Base-by-base conservation (phyloP, 2,797 vertebrate genomes). In the Bradypodion ventrale region DNA sequence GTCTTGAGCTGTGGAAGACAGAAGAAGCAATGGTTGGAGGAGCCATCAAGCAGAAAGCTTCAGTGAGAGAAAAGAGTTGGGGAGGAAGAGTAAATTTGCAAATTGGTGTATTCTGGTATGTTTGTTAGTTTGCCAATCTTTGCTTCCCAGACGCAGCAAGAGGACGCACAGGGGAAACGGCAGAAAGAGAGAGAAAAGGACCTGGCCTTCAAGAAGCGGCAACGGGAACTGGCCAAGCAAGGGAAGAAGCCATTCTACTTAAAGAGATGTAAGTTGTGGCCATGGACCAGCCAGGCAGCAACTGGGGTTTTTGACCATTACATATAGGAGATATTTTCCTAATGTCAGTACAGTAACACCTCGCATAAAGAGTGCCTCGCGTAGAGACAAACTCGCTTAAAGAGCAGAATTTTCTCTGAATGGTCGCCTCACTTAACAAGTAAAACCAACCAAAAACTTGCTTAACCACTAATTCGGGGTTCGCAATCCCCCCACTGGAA, bases 191-290 rank as follows among this genome's bases (percentile, higher is more conserved):
- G 97, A 66, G 97, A 98, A 90, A 94, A 95, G 69, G 96, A 96
- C 91, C 91, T 97, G 85, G 88, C 96, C 83, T 95, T 97, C 87
- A 98, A 98, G 95, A 96, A 87, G 86, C 92, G 96, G 86, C 97
- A 95, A 92, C 93, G 97, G 77, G 97, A 97, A 70, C 80, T 95
- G 87, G 97, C 97, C 78, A 96, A 94, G 82, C 94, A 96, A 83
- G 98, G 98, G 13, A 95, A 95, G 35, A 96, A 92, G 16, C 98
- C 98, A 0, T 98, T 97, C 94, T 99, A 97, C 95, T 89, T 98
- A 35, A 99, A 98, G 94, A 98, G 96, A 91, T 97, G 98, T 98
- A 93, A 96, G 97, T 94, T 70, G n/a, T 15, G 0, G 0, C 4
- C 16, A 10, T 49, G 32, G 84, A 12, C 16, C n/a, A 60, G 29